Base-by-base conservation (phyloP, 2,888 invertebrate species). In the Spialia ferax region DNA sequence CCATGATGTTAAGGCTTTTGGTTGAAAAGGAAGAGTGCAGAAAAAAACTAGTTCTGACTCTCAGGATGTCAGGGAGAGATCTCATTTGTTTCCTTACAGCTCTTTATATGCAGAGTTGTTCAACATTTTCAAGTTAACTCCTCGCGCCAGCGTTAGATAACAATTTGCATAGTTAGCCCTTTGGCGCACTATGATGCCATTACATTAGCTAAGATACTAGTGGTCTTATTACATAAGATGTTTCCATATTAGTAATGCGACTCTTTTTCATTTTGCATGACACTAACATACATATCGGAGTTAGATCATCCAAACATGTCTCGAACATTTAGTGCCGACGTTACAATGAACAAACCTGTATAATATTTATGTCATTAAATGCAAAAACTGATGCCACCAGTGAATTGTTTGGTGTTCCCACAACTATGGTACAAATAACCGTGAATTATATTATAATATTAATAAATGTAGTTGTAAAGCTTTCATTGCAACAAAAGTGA, bases 351-450 rank as follows among this genome's bases (percentile, higher is more conserved):
- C 32, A 56, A 54, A 54, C 32, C 50, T 38, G n/a, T 65, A 52
- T 54, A 45, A 57, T 66, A 60, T 52, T 45, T 54, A 54, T 26
- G 38, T 60, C 54, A 18, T 42, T 11, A n/a, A 26, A 64, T 23
- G 13, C 13, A 52, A 50, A 20, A 32, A 18, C 52, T 13, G 62
- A 38, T 50, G 23, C 69, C 59, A 70, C 72, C 74, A 76, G 71
- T 76, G 74, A 71, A 48, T 72, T 63, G 70, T 74, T 74, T 68
- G 73, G 75, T 71, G 74, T 76, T 75, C 76, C 71, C 78, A 77
- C 75, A 82, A 82, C 75, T 77, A 84, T 82, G 84, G 88, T 88
- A 89, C 89, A 89, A 89, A 88, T 83, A 82, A 76, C 80, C 80
- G 78, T 81, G 81, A 84, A 81, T 79, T 78, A 74, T 73, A 72